Percentiles rank a stretch among this genome's conserved stretches.
Conservation (phyloP, 2,797 vertebrate genomes). For the Paguma larvata region DNA sequence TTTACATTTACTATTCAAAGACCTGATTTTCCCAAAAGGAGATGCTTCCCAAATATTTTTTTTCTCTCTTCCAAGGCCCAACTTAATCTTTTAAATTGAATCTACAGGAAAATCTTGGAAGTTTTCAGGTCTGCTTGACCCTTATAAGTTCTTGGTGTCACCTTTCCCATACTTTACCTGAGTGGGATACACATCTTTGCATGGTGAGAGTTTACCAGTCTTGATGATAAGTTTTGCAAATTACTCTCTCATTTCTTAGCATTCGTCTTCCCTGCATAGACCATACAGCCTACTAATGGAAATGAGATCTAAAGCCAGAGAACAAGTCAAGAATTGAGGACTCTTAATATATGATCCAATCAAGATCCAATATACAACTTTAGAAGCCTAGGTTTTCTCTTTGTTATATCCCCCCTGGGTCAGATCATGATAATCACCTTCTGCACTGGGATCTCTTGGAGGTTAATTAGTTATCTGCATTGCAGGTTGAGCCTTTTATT, state of each 20-base stretch:
- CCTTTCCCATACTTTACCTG: background rate
- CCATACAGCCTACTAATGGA: background rate
- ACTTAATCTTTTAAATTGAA: slow-evolving; percentile 54
- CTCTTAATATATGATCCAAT: background rate
- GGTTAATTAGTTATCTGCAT: slow-evolving; percentile 49
- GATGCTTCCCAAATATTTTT: slow-evolving; percentile 22
- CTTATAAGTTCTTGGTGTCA: background rate
- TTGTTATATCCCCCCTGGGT: background rate
- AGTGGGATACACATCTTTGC: background rate
- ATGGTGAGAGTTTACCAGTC: background rate
- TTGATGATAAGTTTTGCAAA: background rate
- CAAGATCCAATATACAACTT: background rate
- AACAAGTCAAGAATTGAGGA: background rate
- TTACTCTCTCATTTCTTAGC: background rate
- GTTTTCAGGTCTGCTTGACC: background rate
- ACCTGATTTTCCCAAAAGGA: background rate
- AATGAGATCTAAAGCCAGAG: background rate
- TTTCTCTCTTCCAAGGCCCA: background rate
- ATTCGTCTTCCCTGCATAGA: background rate
- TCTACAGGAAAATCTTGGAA: background rate
- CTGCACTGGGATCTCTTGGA: background rate
- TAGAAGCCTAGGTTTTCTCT: background rate
- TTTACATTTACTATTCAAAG: slow-evolving; percentile 34
- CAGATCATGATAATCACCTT: background rate
- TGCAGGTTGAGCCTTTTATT: slow-evolving; percentile 18